phyloP scores from a whole-genome alignment of 2,888 invertebrate genomes.

The Netelia inedita region DNA sequence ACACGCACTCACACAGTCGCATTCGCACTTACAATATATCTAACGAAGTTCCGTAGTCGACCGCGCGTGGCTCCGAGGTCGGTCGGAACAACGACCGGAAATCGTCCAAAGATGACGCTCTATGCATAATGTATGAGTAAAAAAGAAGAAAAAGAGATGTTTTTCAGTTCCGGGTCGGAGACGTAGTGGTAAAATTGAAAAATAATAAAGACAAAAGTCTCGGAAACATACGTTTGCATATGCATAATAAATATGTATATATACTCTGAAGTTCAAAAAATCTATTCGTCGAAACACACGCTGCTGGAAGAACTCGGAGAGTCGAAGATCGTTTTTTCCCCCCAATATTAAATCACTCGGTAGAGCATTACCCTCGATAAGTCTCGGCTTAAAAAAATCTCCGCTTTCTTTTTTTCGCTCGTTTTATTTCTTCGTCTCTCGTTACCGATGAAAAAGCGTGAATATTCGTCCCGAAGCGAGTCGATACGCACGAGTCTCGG shows the following conservation, averaged over 20 bases:
- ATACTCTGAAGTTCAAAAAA: conserved; percentile 26
- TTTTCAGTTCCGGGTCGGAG: conserved; percentile 34
- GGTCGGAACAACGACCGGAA: conserved; percentile 39
- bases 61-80: conserved; percentile 7
- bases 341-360: background rate
- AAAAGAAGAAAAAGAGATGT: conserved; percentile 27
- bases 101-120: conserved; percentile 32
- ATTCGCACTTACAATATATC: conserved; percentile 26
- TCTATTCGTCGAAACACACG: conserved; percentile 11
- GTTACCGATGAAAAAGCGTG: background rate
- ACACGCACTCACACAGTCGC: conserved; percentile 9
- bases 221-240: conserved; percentile 11
- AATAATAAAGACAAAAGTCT: conserved; percentile 27
- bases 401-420: background rate
- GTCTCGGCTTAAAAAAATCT: background rate
- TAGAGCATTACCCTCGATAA: background rate
- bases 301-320: conserved; percentile 56
- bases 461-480: background rate
- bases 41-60: conserved; percentile 5
- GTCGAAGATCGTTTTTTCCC: conserved; percentile 19
- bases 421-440: background rate
- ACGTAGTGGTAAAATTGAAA: conserved; percentile 28
- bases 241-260: background rate
- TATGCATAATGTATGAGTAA: conserved; percentile 49
- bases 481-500: background rate